Conservation (phyloP, 1,140 invertebrate genomes). For the Brachionus manjavacas region DNA sequence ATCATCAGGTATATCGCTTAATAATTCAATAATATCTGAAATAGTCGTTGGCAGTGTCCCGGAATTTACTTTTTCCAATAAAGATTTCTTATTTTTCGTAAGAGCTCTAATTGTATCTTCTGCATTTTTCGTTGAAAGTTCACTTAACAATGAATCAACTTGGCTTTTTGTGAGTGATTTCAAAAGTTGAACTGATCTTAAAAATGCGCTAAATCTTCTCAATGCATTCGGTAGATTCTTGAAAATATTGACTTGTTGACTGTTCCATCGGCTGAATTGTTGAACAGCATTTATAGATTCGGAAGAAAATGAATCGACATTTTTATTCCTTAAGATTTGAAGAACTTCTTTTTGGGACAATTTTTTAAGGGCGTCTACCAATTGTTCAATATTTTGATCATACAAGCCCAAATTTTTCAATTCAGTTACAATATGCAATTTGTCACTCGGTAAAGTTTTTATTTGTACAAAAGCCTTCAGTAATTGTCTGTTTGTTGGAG, state of each 20-base stretch:
- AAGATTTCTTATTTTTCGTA: neutral
- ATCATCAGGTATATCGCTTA: neutral
- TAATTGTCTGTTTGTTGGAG: neutral
- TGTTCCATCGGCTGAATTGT: neutral
- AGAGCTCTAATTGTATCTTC: neutral
- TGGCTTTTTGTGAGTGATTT: neutral
- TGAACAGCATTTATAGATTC: neutral
- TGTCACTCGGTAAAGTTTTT: neutral
- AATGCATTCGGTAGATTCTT: neutral
- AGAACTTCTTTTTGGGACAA: neutral
- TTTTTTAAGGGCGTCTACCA: neutral
- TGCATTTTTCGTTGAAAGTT: neutral
- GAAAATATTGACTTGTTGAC: neutral
- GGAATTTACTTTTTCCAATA: neutral
- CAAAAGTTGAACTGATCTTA: neutral
- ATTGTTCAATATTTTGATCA: neutral
- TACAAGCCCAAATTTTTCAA: neutral
- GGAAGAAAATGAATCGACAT: neutral
- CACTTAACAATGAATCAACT: neutral
- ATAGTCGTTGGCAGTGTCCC: neutral
- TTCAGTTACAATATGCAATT: neutral
- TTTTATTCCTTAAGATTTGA: neutral
- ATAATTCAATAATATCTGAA: neutral
- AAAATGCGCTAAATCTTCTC: neutral
- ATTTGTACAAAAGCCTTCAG: neutral